Evolutionary conservation across 2,888 invertebrate species (phyloP).

Genomic region (Marronus borbonicus): DNA sequence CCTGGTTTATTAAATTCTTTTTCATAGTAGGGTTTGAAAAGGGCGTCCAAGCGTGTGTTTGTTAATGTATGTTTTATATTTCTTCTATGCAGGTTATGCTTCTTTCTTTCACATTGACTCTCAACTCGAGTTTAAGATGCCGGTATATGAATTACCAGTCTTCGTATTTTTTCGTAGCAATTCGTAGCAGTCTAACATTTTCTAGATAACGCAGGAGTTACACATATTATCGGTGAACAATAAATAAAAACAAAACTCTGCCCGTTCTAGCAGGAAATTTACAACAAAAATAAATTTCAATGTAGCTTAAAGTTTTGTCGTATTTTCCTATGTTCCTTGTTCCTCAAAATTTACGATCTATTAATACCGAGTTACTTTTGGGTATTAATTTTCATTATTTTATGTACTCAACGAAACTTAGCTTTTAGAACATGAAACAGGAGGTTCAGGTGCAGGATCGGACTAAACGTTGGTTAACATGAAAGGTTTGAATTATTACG

Average conservation of each 20-base stretch:
- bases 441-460: slow-evolving; percentile 47
- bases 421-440: slow-evolving; percentile 38
- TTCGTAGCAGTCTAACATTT: too few relatives aligned
- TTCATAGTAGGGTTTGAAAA: too few relatives aligned
- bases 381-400: slow-evolving; percentile 37
- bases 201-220: too few relatives aligned
- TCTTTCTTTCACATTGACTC: too few relatives aligned
- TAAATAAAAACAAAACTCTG: not conserved
- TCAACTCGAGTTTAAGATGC: too few relatives aligned
- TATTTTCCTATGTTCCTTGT: slow-evolving; percentile 7
- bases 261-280: slow-evolving; percentile 4
- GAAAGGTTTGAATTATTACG: slow-evolving; percentile 48
- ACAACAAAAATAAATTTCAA: slow-evolving; percentile 29
- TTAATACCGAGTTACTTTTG: slow-evolving; percentile 31
- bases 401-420: slow-evolving; percentile 43
- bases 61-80: too few relatives aligned
- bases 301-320: slow-evolving; percentile 33
- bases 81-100: too few relatives aligned
- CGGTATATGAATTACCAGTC: too few relatives aligned
- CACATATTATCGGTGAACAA: not conserved
- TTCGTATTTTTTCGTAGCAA: too few relatives aligned
- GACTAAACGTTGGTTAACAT: slow-evolving; percentile 42
- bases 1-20: too few relatives aligned
- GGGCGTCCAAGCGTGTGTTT: too few relatives aligned
- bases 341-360: slow-evolving; percentile 33